Percentiles rank a stretch among this genome's conserved stretches.
phyloP scores from a whole-genome alignment of 2,113 vertebrate species.

The Oenanthe oenanthe region DNA sequence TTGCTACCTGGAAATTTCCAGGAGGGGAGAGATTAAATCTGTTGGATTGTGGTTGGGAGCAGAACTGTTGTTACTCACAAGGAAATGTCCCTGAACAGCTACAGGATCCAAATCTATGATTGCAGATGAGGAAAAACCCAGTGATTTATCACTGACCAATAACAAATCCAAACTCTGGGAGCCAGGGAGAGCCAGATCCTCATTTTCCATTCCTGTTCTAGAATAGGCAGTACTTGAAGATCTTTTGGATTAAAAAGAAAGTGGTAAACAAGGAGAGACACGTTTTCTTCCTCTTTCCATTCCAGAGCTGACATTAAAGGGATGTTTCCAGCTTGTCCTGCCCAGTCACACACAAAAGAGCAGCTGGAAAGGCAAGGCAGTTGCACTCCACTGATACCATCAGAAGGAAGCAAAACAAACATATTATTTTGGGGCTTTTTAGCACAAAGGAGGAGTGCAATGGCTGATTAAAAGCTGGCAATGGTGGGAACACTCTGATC shows the following conservation, averaged over 20 bases:
- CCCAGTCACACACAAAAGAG: not conserved
- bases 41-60: not conserved
- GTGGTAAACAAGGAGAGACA: not conserved
- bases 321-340: not conserved
- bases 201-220: not conserved
- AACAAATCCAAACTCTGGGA: not conserved
- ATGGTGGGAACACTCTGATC: not conserved
- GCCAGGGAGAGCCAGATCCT: not conserved
- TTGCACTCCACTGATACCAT: not conserved
- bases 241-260: not conserved
- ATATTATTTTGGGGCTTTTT: not conserved
- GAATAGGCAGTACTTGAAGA: not conserved
- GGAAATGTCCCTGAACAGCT: not conserved
- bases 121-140: not conserved
- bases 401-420: not conserved
- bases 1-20: not conserved
- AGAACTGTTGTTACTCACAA: not conserved
- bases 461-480: not conserved
- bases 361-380: not conserved
- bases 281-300: not conserved
- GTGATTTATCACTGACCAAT: not conserved
- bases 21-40: not conserved
- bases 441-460: not conserved
- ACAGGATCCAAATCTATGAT: not conserved
- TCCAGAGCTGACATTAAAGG: not conserved